These are phyloP conservation scores for Bruchidius siliquastri DNA, from an alignment of 2,888 invertebrate genomes.

Conservation along the genomic window DNA sequence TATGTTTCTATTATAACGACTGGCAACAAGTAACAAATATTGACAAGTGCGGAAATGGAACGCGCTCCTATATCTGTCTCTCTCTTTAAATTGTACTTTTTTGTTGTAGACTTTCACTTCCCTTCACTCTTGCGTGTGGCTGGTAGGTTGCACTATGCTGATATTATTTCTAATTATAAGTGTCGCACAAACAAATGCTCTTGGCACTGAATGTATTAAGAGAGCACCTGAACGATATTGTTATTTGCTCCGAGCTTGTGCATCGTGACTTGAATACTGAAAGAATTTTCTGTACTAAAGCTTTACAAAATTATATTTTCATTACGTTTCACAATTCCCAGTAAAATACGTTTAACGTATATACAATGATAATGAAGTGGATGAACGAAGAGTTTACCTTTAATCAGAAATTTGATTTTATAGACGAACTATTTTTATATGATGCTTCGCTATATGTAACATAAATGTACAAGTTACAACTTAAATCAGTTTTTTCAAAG, in stretches of 20 bases:
- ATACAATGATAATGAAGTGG: too few species aligned
- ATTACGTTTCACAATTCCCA: too few species aligned
- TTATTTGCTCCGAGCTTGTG: neutral
- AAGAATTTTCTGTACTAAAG: too few species aligned
- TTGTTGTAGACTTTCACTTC: conserved; percentile 26
- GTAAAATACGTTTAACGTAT: too few species aligned
- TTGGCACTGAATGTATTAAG: conserved; percentile 4
- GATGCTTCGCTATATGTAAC: too few species aligned
- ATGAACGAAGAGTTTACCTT: too few species aligned
- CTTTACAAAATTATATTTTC: too few species aligned
- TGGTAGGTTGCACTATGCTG: conserved; percentile 48
- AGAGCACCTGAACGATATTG: neutral
- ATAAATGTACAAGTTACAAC: too few species aligned
- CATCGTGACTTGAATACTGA: neutral
- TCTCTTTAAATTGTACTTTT: conserved; percentile 23
- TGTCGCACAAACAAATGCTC: neutral
- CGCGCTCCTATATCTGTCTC: conserved; percentile 6
- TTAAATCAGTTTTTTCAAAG: too few species aligned
- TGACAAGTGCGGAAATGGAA: neutral
- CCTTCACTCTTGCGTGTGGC: conserved; percentile 49
- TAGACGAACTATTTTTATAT: too few species aligned
- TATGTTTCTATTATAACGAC: too few species aligned
- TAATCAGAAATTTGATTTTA: too few species aligned
- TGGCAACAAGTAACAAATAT: neutral
- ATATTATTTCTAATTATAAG: conserved; percentile 18